Percentiles rank a stretch among this genome's conserved stretches.
Conservation (phyloP, 2,888 invertebrate genomes). For the Octodonta nipae region DNA sequence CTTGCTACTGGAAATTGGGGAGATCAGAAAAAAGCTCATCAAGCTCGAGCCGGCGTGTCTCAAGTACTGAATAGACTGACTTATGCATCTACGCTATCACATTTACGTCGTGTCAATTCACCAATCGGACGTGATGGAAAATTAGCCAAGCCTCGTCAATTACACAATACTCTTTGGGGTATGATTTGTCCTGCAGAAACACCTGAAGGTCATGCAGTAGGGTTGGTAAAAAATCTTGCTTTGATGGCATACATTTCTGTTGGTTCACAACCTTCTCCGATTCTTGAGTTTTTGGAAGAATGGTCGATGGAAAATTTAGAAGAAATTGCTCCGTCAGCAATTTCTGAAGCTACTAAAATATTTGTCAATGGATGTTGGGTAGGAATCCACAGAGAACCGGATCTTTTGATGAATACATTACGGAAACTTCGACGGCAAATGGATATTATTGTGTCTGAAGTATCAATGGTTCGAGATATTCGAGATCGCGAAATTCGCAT, state of each 20-base stretch:
- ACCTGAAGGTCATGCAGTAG: conserved; percentile 93
- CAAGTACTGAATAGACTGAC: conserved; percentile 97
- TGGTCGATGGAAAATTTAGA: conserved; percentile 99
- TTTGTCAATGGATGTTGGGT: conserved; percentile 99
- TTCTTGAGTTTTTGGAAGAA: conserved; percentile 99
- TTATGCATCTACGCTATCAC: conserved; percentile 95
- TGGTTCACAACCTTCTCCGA: conserved; percentile 97
- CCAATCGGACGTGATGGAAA: conserved; percentile 97
- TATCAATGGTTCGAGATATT: conserved; percentile 98
- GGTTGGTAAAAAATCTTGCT: conserved; percentile 95
- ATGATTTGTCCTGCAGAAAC: conserved; percentile 99
- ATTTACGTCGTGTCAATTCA: conserved; percentile 94
- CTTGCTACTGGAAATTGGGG: conserved; percentile 99
- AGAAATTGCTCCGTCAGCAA: conserved; percentile 97
- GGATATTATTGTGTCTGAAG: conserved; percentile 99
- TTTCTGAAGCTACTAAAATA: conserved; percentile 97
- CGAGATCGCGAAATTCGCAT: conserved; percentile 97
- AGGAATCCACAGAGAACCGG: conserved; percentile 96
- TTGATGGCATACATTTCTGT: conserved; percentile 99
- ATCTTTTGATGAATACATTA: conserved; percentile 95
- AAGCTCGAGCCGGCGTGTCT: conserved; percentile 90
- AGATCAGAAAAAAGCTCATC: conserved; percentile 99
- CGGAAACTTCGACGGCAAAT: conserved; percentile 93
- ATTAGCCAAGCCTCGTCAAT: conserved; percentile 93
- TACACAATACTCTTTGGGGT: conserved; percentile 99